Base-by-base conservation (phyloP, 2,888 invertebrate genomes). In the Stramonita haemastoma region DNA sequence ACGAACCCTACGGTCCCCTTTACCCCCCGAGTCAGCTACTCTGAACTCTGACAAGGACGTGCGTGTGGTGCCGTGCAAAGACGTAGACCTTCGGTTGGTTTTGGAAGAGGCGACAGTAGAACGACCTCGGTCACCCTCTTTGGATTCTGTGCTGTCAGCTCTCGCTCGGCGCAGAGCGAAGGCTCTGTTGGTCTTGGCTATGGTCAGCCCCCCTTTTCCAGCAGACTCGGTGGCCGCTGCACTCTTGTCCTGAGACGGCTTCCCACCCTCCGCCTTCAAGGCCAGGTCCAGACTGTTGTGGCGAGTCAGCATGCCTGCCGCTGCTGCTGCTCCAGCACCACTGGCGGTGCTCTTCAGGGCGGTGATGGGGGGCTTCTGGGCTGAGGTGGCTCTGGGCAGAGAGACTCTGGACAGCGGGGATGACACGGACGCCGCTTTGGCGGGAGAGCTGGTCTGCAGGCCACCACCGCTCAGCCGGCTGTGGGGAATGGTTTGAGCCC, bases 141-240 rank as follows among this genome's bases (percentile, higher is more conserved):
- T 83, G 29, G 92, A 92, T 56, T 93, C 93, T 79, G 93, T 91
- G 90, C 92, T 89, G 89, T 92, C 95, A 70, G 95, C 93, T 92
- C 97, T 95, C n/a, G 97, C 97, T 96, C 97, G 93, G 93, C 98
- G 96, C 96, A 97, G 96, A 94, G 97, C 96, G 92, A 96, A 96
- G 29, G 98, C 97, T 92, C 98, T 97, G 95, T 98, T 98, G 83
- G 96, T 94, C 91, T 95, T 96, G 13, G 95, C 94, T 93, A 94
- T 96, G 36, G 93, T 91, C 87, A 95, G 95, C 84, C 92, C 91
- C 15, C 95, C 95, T 32, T 90, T 90, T 32, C 95, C 94, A 87
- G 93, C 94, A 81, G 95, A 93, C 32, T 93, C 93, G 66, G 94
- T 93, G 83, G 93, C 91, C 86, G 91, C 85, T 90, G 93, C 91